Conservation (phyloP, 2,113 vertebrate genomes). For the Tupaia chinensis region DNA sequence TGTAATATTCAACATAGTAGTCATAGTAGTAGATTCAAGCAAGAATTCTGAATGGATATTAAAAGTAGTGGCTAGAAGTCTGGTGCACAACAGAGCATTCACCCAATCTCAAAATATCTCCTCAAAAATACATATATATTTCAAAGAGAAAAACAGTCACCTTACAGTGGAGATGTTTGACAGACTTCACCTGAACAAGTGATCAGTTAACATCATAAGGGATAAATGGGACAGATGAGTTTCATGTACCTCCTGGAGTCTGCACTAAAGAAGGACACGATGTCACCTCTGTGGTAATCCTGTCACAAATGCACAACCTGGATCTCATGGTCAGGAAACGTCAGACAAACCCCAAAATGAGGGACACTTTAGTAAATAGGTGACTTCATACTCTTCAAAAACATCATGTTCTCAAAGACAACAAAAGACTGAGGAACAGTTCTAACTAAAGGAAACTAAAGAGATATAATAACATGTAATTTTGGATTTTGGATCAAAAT, state of each 20-base stretch:
- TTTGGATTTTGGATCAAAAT: constrained; percentile 21
- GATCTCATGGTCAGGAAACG: neutral
- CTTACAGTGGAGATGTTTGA: neutral
- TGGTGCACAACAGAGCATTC: neutral
- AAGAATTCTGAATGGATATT: neutral
- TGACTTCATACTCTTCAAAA: constrained; percentile 9
- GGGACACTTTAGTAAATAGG: neutral
- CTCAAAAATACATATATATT: constrained; percentile 27
- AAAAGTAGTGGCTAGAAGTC: neutral
- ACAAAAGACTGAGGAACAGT: neutral
- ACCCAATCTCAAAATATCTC: neutral
- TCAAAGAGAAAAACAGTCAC: neutral
- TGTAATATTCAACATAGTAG: neutral
- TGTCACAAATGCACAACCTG: neutral
- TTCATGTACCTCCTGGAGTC: neutral
- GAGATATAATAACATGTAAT: neutral
- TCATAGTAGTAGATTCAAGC: neutral
- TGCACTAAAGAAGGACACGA: neutral
- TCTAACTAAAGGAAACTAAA: neutral
- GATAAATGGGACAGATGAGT: neutral
- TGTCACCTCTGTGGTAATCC: neutral
- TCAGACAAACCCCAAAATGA: neutral
- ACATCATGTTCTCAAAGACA: neutral
- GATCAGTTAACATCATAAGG: neutral
- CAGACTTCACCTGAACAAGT: neutral